Conservation (phyloP, 37 sponge, comb jelly and placozoan genomes). For the Beroe forskalii region DNA sequence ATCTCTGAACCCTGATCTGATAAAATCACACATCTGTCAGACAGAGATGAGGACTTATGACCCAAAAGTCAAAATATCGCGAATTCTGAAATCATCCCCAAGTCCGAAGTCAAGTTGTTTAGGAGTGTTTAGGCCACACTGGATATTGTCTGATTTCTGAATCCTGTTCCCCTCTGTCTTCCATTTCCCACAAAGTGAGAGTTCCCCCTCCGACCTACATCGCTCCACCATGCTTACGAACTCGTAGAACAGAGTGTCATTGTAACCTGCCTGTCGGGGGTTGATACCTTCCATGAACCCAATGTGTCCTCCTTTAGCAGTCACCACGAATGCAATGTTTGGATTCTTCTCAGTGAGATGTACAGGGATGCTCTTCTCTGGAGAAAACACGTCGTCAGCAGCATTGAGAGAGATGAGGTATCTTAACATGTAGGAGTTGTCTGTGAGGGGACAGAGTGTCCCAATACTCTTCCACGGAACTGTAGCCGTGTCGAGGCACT, state of each 20-base stretch:
- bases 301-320: slow-evolving; percentile 34
- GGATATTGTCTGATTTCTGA: neutral
- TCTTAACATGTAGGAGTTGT: slow-evolving; percentile 40
- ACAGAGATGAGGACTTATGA: no score
- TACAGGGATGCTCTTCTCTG: slow-evolving; percentile 24
- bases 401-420: slow-evolving; percentile 29
- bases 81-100: no score
- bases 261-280: slow-evolving; percentile 26
- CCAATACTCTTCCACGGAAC: slow-evolving; percentile 37
- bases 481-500: neutral
- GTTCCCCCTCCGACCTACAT: neutral
- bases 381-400: slow-evolving; percentile 33
- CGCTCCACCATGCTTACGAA: neutral
- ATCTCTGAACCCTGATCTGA: no score
- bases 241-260: slow-evolving; percentile 39
- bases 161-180: neutral
- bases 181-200: slow-evolving; percentile 1
- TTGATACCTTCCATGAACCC: slow-evolving; percentile 34
- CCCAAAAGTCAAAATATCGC: no score
- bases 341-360: slow-evolving; percentile 27
- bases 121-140: slow-evolving; percentile 33
- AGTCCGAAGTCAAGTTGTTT: no score
- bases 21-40: no score
- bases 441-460: slow-evolving; percentile 30
- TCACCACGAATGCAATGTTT: slow-evolving; percentile 22